Base-by-base conservation (phyloP, 2,113 vertebrate genomes). In the Leptosomus discolor region DNA sequence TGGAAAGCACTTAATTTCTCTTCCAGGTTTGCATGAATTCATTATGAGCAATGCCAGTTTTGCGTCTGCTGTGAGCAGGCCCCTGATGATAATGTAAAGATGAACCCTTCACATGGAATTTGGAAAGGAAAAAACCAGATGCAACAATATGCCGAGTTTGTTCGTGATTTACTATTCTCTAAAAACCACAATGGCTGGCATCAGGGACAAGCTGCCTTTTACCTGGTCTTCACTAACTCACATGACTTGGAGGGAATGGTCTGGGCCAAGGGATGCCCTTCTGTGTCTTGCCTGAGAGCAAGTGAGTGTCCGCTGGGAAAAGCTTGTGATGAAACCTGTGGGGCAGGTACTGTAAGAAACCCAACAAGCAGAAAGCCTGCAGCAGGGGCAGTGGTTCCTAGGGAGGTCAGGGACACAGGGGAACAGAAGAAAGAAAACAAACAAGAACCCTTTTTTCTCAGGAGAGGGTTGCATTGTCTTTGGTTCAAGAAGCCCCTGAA, bases 1-100 rank as follows among this genome's bases (percentile, higher is more conserved):
- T 57, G 6, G 61, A 93, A 95, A 92, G 32, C 51, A 70, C n/a
- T 89, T 92, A 79, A 93, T 94, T 95, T 83, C 61, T 83, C 77
- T 92, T 60, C 48, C n/a, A 83, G 45, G n/a, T 92, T 90, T 76
- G 23, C 58, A 63, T 94, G 74, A 92, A 86, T 80, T 94, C 84
- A 84, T 64, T 83, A 83, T 30, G 8, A 92, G 4, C 8, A 54
- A 74, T 80, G 17, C 13, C 26, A 41, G 1, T 80, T 97, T 90
- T 69, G 7, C 34, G 39, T 80, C 37, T 73, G 16, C 37, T 77
- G 12, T 48, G 67, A 57, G 30, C 20, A 57, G 24, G 26, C 8
- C 24, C 5, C 32, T 83, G 27, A 65, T 41, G 45, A 41, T 67
- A 90, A 56, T 41, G 43, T 68, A 92, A 88, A 92, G 90, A n/a